A percentile compares a stretch with the other conserved stretches of the same genome.
Evolutionary conservation across 2,888 invertebrate genomes (phyloP).

Genomic region (Malachius bipustulatus): DNA sequence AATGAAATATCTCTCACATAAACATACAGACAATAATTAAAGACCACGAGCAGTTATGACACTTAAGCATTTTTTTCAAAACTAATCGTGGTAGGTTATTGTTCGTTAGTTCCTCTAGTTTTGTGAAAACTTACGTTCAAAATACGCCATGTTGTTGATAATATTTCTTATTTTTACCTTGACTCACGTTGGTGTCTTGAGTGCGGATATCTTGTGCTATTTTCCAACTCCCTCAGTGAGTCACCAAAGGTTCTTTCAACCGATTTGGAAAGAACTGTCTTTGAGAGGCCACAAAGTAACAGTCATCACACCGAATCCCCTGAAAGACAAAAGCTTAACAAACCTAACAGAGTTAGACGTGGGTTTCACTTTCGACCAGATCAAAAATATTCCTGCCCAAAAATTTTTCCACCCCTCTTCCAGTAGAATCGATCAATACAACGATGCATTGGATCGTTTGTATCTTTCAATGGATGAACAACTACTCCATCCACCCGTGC

Average conservation of each 20-base stretch:
- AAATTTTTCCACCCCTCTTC: neutral
- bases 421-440: neutral
- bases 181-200: neutral
- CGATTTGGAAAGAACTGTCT: slow-evolving; percentile 27
- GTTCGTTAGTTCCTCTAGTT: too few species aligned
- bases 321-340: slow-evolving; percentile 23
- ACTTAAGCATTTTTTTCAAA: too few species aligned
- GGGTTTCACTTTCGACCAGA: slow-evolving; percentile 11
- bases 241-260: slow-evolving; percentile 19
- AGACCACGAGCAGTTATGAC: too few species aligned
- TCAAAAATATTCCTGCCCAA: neutral
- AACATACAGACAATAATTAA: too few species aligned
- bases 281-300: slow-evolving; percentile 28
- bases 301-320: slow-evolving; percentile 28
- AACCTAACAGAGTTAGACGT: slow-evolving; percentile 31
- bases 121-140: too few species aligned
- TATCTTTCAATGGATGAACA: neutral
- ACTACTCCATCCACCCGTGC: neutral
- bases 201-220: slow-evolving; percentile 14
- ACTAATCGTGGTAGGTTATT: too few species aligned
- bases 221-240: slow-evolving; percentile 14
- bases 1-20: too few species aligned
- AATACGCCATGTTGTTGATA: too few species aligned
- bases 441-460: neutral
- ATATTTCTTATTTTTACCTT: too few species aligned